Evolutionary conservation across 92 coral and sea anemone genomes (phyloP).

Genomic region (Umimayanthus kanabou): DNA sequence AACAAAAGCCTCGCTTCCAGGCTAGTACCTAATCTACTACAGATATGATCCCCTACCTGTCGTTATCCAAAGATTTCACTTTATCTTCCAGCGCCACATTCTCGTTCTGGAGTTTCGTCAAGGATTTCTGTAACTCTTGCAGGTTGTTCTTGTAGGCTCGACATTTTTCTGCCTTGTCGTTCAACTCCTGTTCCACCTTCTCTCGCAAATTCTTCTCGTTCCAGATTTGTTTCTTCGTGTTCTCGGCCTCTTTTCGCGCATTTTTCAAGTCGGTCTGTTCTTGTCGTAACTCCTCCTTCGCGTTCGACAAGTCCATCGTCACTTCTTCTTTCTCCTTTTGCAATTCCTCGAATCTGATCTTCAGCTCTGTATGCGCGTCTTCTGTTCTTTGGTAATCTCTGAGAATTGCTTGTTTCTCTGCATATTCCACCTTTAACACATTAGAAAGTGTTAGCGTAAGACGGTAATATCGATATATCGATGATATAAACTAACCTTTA

Average conservation of each 20-base stretch:
- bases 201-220: slow-evolving; percentile 71
- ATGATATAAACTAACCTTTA: too few relatives aligned
- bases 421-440: slow-evolving; percentile 49
- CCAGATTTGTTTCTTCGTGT: slow-evolving; percentile 75
- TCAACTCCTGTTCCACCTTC: slow-evolving; percentile 79
- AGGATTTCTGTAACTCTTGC: slow-evolving; percentile 71
- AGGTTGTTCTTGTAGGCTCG: slow-evolving; percentile 68
- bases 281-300: slow-evolving; percentile 75
- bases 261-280: slow-evolving; percentile 77
- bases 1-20: background rate
- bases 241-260: slow-evolving; percentile 76
- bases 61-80: slow-evolving; percentile 63
- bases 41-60: slow-evolving; percentile 39
- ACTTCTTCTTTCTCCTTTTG: slow-evolving; percentile 84
- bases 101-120: slow-evolving; percentile 71
- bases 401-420: slow-evolving; percentile 70
- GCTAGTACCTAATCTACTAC: background rate
- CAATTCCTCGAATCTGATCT: slow-evolving; percentile 73
- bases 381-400: slow-evolving; percentile 73
- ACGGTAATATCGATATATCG: too few relatives aligned
- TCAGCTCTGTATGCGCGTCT: slow-evolving; percentile 70
- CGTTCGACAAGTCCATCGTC: slow-evolving; percentile 68
- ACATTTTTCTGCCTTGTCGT: slow-evolving; percentile 68
- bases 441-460: too few relatives aligned
- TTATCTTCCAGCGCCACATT: slow-evolving; percentile 74